Evolutionary conservation across 2,113 vertebrate genomes (phyloP), one percentile per base, ranked within the genome.

Genomic region (Platichthys stellatus): DNA sequence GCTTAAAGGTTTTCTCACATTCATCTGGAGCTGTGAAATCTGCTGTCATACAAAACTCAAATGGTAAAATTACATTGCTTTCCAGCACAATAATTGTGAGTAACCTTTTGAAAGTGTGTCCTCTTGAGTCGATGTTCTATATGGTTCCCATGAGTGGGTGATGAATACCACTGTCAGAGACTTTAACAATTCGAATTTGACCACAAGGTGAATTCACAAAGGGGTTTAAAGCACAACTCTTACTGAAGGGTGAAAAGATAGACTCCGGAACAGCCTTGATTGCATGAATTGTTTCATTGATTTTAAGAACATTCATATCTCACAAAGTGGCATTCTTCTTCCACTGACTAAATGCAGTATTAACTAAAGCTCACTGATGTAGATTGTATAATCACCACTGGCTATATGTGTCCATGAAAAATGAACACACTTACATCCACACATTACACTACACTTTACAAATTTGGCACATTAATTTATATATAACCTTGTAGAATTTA

Each of bases 271-370:
- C 5, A 63, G 23, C 14, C 23, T 56, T 51, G 35, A 81, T 11
- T 56, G 12, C 23, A 76, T 49, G 38, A 51, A 63, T 14, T 26
- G 21, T 57, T 79, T 69, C 70, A 82, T 72, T 38, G 35, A 38
- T 38, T 38, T 43, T 43, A 43, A 13, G 2, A 43, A 40, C 40
- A 13, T 43, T 13, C 40, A 43, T 43, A 43, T 11, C 40, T 43
- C 40, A 13, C 40, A 13, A 43, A 43, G 40, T 12, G 40, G 40
- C 3, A 12, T 43, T 43, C 12, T 43, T 13, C 40, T 11, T 43
- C 40, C 40, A 43, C 10, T 43, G 40, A 10, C 10, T 43, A 43
- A 13, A 43, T 13, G 40, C 40, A 43, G 11, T 1, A 43, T 31
- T 31, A 31, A 31, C 31, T 31, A 31, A 31, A 31, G 31, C 31